Base-by-base conservation (phyloP, 2,797 vertebrate species). In the Liparis tanakae region DNA sequence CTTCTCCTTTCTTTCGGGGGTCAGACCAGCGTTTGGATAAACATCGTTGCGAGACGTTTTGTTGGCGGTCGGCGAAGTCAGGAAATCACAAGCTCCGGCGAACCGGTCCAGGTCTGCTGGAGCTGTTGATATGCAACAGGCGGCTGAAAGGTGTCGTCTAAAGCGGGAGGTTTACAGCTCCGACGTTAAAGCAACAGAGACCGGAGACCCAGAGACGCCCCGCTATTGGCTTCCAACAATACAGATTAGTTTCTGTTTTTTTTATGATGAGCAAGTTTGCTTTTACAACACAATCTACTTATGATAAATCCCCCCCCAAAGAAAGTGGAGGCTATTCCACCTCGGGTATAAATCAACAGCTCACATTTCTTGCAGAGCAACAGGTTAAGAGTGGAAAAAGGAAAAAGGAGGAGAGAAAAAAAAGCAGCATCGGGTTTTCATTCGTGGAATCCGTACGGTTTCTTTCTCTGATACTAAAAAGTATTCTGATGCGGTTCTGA, bases 61-160 rank as follows among this genome's bases (percentile, higher is more conserved):
- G 71, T 62, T 83, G 82, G 87, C 80, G 82, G 82, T 63, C 20
- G 17, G 68, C 54, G 72, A 84, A 85, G 85, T 88, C 87, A 91
- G 90, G 91, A 92, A 92, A 91, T 92, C 88, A 89, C 88, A 85
- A 90, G 88, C 70, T 87, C 79, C 84, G 82, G 85, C 81, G 79
- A 70, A 91, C 85, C 82, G 73, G 79, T 62, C 58, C 78, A 76
- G 78, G 61, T 79, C 83, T 75, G 79, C 72, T 57, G 41, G 74
- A 82, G 80, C 67, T 50, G 76, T 73, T 81, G 75, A 58, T 82
- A 80, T 81, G 65, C 53, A 86, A 54, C 81, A 73, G 77, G 76
- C 83, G 67, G 43, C 81, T 65, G 1, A 61, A 79, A 92, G 89
- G 90, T 92, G 91, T 90, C 77, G 76, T 87, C 84, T 68, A 50